Evolutionary conservation across 2,888 invertebrate genomes (phyloP), one percentile per base, ranked within the genome.

Genomic region (Geotrupes spiniger): DNA sequence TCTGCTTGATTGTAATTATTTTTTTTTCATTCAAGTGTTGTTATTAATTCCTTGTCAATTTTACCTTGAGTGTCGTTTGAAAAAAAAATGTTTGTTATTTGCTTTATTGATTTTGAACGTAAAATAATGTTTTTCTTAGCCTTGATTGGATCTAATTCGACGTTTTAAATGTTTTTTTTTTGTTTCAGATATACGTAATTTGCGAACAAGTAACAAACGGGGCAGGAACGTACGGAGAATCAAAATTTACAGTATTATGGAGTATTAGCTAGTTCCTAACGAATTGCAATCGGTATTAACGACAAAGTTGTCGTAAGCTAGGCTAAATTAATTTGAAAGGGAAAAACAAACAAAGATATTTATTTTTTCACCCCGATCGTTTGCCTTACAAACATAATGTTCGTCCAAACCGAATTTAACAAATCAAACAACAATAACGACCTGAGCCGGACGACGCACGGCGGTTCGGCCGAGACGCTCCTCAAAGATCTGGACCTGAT

Each of bases 401-500:
- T 69, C 64, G 67, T 70, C 62, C 69, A 69, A 62, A 65, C 68
- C 58, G 69, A 69, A 60, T 68, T 66, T 60, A 65, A 57, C 49
- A 67, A 69, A 63, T 63, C 67, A 55, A 70, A 67, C 56, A 68
- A 68, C 53, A 68, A 70, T 59, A 70, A 70, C 56, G 67, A 68
- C 41, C 57, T 66, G 45, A 59, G 59, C 41, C 51, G 60, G 51
- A 53, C 50, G 44, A 42, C 58, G 49, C 53, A 56, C 57, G 43
- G 52, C 52, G 39, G 47, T 47, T 21, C 46, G 21, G 46, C 58
- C 33, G 66, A 65, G 44, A 61, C 63, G 46, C 53, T 69, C 14
- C 59, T 66, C 41, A 63, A 64, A 58, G 76, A 77, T 61, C 69
- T 76, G 49, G 76, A 77, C 59, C 62, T 76, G 54, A 74, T 77